These are phyloP conservation scores for Parazoanthus swiftii DNA, from an alignment of 92 coral and sea anemone species.

Conservation along the genomic window DNA sequence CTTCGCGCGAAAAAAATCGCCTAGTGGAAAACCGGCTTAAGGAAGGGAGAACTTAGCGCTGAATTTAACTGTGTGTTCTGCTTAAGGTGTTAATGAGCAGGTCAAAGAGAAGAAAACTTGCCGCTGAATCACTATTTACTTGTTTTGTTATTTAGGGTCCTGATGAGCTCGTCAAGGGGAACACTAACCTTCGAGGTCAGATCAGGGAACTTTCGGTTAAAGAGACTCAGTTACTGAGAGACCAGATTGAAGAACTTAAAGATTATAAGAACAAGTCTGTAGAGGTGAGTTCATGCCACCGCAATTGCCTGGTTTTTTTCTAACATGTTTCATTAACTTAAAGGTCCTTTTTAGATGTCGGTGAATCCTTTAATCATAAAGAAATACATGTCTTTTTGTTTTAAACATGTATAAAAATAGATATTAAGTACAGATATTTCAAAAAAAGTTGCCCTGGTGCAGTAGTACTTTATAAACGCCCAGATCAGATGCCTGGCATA, in stretches of 20 bases:
- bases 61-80: too few species aligned
- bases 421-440: too few species aligned
- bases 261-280: constrained; percentile 38
- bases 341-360: not conserved
- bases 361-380: too few species aligned
- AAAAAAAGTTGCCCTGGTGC: too few species aligned
- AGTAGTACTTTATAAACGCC: too few species aligned
- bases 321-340: not conserved
- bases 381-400: too few species aligned
- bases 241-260: constrained; percentile 39
- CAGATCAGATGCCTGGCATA: too few species aligned
- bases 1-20: too few species aligned
- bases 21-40: too few species aligned
- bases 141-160: not conserved
- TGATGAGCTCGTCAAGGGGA: constrained; percentile 22
- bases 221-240: constrained; percentile 33
- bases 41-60: too few species aligned
- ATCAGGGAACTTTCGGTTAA: constrained; percentile 26
- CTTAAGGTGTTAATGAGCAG: too few species aligned
- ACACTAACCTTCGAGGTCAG: constrained; percentile 28
- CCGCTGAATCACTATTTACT: not conserved
- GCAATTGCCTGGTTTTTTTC: not conserved
- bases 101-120: not conserved
- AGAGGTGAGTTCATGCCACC: not conserved
- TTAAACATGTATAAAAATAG: too few species aligned